Evolutionary conservation across 2,113 vertebrate genomes (phyloP).

Genomic region (Atractosteus spatula): DNA sequence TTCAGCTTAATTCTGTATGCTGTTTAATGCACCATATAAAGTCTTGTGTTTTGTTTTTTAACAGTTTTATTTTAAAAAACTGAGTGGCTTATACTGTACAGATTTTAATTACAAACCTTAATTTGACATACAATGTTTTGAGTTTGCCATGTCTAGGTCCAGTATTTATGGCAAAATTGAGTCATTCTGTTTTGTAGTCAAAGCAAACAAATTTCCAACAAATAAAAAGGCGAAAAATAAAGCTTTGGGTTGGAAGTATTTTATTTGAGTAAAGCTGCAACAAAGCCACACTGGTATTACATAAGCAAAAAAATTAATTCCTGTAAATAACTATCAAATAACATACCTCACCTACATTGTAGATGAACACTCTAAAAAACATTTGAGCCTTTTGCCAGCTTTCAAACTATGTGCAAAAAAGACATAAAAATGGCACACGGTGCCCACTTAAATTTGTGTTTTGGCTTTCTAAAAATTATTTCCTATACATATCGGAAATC

Average conservation of each 20-base stretch:
- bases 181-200: constrained; percentile 80
- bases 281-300: constrained; percentile 4
- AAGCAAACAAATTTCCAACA: constrained; percentile 74
- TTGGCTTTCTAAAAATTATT: too few species aligned
- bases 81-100: constrained; percentile 88
- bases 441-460: not conserved
- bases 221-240: constrained; percentile 75
- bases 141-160: constrained; percentile 79
- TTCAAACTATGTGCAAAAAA: too few species aligned
- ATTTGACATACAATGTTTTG: constrained; percentile 66
- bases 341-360: constrained; percentile 21
- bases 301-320: constrained; percentile 3
- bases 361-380: constrained; percentile 14
- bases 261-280: constrained; percentile 7
- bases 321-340: not conserved
- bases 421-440: constrained; percentile 11
- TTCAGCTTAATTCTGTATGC: constrained; percentile 39
- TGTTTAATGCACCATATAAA: constrained; percentile 58
- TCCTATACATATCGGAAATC: too few species aligned
- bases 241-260: not conserved
- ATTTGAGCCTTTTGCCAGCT: not conserved
- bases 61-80: constrained; percentile 97
- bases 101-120: constrained; percentile 72
- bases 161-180: constrained; percentile 81
- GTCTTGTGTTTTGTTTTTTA: constrained; percentile 58